Percentiles rank a stretch among this genome's conserved stretches.
phyloP scores from a whole-genome alignment of 2,797 vertebrate species.

The Synanceia verrucosa region DNA sequence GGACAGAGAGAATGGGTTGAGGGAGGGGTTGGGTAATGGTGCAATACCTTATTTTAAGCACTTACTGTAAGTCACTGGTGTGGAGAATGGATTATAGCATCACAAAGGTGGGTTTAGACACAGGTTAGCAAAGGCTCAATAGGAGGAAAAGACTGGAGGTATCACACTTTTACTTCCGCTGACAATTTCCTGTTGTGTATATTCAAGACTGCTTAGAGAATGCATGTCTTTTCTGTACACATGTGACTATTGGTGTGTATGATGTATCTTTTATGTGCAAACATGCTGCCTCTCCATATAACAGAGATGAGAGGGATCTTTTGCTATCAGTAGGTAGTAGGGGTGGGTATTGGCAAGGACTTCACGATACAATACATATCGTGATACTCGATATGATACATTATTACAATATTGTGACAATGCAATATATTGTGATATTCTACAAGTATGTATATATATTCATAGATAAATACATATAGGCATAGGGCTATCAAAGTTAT shows the following conservation, averaged over 20 bases:
- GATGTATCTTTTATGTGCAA: slow-evolving; percentile 39
- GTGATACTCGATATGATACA: no score
- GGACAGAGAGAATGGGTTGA: slow-evolving; percentile 45
- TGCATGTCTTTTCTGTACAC: slow-evolving; percentile 16
- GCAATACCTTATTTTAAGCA: slow-evolving; percentile 62
- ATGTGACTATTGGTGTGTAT: slow-evolving; percentile 22
- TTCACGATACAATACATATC: no score
- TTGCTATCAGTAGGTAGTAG: no score
- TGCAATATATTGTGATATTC: no score
- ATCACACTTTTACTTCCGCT: slow-evolving; percentile 33
- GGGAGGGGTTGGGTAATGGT: slow-evolving; percentile 46
- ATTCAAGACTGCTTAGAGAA: slow-evolving; percentile 15
- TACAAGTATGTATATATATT: no score
- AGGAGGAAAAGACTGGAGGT: slow-evolving; percentile 30
- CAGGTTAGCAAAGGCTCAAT: slow-evolving; percentile 53
- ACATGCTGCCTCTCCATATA: slow-evolving; percentile 34
- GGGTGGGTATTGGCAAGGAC: no score
- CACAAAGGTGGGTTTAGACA: slow-evolving; percentile 62
- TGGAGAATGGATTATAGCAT: slow-evolving; percentile 57
- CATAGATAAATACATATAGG: no score
- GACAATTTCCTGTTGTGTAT: slow-evolving; percentile 27
- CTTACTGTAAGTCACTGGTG: slow-evolving; percentile 57
- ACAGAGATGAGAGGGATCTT: slow-evolving; percentile 22
- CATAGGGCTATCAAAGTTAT: no score
- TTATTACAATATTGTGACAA: no score